Evolutionary conservation across 92 coral and sea anemone genomes (phyloP).

Genomic region (Phenganax stokvisi): DNA sequence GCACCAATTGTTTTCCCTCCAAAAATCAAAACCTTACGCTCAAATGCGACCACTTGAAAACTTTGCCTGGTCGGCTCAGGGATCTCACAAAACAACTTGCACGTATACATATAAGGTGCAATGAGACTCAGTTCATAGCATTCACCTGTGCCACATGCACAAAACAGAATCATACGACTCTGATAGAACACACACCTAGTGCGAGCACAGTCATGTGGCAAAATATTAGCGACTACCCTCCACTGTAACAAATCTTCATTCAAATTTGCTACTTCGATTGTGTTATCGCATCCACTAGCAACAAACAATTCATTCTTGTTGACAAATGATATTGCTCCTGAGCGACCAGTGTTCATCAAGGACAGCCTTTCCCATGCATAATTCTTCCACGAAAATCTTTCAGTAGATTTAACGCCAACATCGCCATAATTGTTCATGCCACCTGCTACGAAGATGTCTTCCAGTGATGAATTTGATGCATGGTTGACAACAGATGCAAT

Average conservation of each 20-base stretch:
- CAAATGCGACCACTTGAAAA: not conserved
- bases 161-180: not conserved
- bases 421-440: not conserved
- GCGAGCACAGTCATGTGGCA: not conserved
- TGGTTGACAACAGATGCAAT: not conserved
- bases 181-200: not conserved
- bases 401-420: not conserved
- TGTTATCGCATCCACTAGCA: not conserved
- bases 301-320: not conserved
- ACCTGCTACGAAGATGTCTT: slow-evolving; percentile 12
- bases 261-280: not conserved
- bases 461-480: not conserved
- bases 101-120: not conserved
- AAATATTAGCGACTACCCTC: not conserved
- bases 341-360: not conserved
- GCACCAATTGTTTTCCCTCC: not conserved
- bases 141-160: not conserved
- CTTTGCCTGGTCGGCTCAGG: not conserved
- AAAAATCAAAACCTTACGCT: slow-evolving; percentile 5
- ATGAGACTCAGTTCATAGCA: not conserved
- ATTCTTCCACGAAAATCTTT: not conserved
- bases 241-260: not conserved
- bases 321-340: not conserved
- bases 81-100: not conserved
- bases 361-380: not conserved